These are phyloP conservation scores for Acropora yongei DNA, from an alignment of 64 coral and sea anemone species.

Conservation along the genomic window DNA sequence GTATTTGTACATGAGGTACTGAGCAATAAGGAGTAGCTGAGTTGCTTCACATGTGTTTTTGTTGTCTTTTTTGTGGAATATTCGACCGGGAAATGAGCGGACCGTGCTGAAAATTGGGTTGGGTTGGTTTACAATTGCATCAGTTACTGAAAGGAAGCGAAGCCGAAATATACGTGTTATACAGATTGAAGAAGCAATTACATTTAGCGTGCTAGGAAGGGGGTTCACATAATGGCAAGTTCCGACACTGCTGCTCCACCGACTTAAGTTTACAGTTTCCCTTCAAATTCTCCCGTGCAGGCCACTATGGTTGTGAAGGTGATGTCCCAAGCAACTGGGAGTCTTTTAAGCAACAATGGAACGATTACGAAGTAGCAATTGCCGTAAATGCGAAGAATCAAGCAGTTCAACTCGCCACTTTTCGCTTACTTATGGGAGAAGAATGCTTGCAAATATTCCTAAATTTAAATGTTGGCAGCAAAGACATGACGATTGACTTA, in stretches of 20 bases:
- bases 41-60: too few species aligned
- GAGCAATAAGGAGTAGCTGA: too few species aligned
- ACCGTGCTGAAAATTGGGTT: background rate
- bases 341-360: slow-evolving; percentile 62
- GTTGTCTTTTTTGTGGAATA: background rate
- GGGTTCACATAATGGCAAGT: too few species aligned
- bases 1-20: too few species aligned
- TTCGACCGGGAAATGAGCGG: background rate
- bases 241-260: background rate
- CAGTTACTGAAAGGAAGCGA: background rate
- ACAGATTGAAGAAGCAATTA: background rate
- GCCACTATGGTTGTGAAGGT: slow-evolving; percentile 34
- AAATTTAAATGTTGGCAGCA: slow-evolving; percentile 39
- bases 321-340: slow-evolving; percentile 59
- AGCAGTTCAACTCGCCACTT: background rate
- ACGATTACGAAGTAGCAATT: slow-evolving; percentile 65
- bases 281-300: slow-evolving; percentile 24
- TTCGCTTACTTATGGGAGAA: slow-evolving; percentile 37
- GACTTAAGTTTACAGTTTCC: background rate
- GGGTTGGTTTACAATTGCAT: background rate
- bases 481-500: slow-evolving; percentile 16
- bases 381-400: slow-evolving; percentile 24
- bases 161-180: background rate
- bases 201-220: slow-evolving; percentile 25
- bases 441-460: slow-evolving; percentile 57